phyloP scores from a whole-genome alignment of 1,140 invertebrate species.

The Pseudomyrmex gracilis region DNA sequence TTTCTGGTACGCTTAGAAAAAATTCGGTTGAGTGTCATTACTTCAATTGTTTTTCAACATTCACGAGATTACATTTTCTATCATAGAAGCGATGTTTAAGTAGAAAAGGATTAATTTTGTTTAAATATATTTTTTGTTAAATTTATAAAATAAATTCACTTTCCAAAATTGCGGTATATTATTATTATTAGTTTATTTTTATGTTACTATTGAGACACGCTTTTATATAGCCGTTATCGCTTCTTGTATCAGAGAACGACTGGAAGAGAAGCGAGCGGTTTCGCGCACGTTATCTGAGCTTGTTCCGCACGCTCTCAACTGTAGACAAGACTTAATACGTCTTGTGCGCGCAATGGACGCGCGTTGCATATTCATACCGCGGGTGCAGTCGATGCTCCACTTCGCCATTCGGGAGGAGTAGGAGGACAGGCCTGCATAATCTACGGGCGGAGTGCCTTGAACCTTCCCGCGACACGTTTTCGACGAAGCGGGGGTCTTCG shows the following conservation, averaged over 20 bases:
- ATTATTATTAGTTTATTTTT: neutral
- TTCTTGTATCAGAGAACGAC: neutral
- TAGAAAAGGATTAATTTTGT: no score
- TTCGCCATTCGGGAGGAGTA: slow-evolving; percentile 73
- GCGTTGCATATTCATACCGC: slow-evolving; percentile 77
- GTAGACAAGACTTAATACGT: slow-evolving; percentile 45
- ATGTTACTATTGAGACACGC: neutral
- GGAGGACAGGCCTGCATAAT: slow-evolving; percentile 78
- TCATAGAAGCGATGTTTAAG: no score
- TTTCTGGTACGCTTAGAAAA: neutral
- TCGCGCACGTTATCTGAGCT: slow-evolving; percentile 22
- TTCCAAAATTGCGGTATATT: no score
- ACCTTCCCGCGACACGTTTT: slow-evolving; percentile 68
- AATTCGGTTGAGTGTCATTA: neutral
- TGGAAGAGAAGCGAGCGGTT: slow-evolving; percentile 2
- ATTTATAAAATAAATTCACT: no score
- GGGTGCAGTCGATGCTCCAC: slow-evolving; percentile 69
- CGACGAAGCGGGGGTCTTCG: slow-evolving; percentile 53
- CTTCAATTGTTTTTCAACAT: neutral
- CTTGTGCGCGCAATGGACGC: slow-evolving; percentile 56
- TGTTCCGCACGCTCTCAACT: slow-evolving; percentile 13
- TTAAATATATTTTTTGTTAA: no score
- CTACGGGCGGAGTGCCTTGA: slow-evolving; percentile 66
- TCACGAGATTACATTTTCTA: neutral
- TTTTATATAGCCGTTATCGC: slow-evolving; percentile 14